Conservation (phyloP, 1,140 invertebrate genomes). For the Drosophila kanapiae region DNA sequence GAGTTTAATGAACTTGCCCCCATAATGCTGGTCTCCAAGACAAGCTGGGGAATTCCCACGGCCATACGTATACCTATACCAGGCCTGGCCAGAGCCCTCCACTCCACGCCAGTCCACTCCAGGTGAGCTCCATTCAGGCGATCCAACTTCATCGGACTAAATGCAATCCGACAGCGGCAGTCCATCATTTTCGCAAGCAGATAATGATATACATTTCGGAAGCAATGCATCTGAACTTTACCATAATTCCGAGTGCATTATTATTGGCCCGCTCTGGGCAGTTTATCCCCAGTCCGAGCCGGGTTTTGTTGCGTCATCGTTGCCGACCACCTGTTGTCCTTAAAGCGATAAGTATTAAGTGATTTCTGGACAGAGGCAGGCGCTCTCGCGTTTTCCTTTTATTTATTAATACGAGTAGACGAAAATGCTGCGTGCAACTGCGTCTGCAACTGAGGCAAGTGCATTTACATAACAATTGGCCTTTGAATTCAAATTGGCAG, state of each 20-base stretch:
- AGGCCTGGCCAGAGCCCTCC: constrained; percentile 15
- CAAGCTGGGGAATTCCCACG: constrained; percentile 66
- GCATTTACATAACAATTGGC: constrained; percentile 79
- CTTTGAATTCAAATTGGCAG: constrained; percentile 73
- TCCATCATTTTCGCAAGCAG: constrained; percentile 74
- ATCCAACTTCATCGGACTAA: constrained; percentile 30
- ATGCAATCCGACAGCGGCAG: constrained; percentile 66
- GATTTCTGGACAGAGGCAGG: constrained; percentile 47
- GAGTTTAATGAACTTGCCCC: constrained; percentile 72
- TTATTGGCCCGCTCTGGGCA: constrained; percentile 51
- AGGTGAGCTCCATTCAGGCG: constrained; percentile 21
- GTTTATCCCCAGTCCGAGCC: constrained; percentile 8
- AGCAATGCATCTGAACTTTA: constrained; percentile 80
- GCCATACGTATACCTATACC: constrained; percentile 39
- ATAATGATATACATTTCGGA: constrained; percentile 81
- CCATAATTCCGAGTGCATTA: constrained; percentile 78
- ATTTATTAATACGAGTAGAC: constrained; percentile 61
- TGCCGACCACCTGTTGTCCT: constrained; percentile 77
- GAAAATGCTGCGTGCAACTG: constrained; percentile 51
- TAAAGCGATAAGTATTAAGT: constrained; percentile 76
- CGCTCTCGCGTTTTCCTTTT: constrained; percentile 29
- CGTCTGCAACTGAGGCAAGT: constrained; percentile 51
- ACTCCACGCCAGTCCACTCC: constrained; percentile 12
- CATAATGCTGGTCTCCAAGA: constrained; percentile 12
- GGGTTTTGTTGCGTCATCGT: constrained; percentile 41